These are phyloP conservation scores for Darevskia nairensis DNA, from an alignment of 2,797 vertebrate species.

Conservation along the genomic window DNA sequence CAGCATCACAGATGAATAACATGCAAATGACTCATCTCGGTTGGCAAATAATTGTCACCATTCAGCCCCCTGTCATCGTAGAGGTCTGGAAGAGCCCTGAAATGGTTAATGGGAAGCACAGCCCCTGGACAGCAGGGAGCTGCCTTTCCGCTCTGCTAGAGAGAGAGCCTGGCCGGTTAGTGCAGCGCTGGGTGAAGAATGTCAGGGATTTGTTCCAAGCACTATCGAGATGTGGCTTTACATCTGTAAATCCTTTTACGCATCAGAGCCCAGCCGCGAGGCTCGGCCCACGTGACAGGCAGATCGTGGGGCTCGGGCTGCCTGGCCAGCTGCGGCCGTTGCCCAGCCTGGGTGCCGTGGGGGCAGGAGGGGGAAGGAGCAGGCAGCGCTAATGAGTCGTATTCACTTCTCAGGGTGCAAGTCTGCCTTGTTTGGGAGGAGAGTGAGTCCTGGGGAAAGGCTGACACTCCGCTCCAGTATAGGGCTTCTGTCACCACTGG, in stretches of 20 bases:
- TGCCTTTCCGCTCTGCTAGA: conserved; percentile 62
- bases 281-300: conserved; percentile 63
- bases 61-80: conserved; percentile 51
- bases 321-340: background rate
- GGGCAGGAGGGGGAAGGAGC: background rate
- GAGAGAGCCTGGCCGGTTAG: conserved; percentile 62
- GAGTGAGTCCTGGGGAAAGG: no score
- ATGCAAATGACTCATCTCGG: conserved; percentile 80
- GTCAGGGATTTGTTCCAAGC: conserved; percentile 72
- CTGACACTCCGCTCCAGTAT: no score
- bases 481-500: background rate
- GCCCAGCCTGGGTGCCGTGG: background rate
- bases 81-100: conserved; percentile 36
- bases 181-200: conserved; percentile 74
- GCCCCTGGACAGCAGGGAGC: conserved; percentile 54
- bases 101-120: conserved; percentile 57
- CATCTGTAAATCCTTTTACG: conserved; percentile 77
- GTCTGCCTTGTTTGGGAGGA: background rate
- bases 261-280: conserved; percentile 74
- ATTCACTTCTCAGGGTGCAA: background rate
- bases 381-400: rapidly evolving
- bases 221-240: conserved; percentile 72
- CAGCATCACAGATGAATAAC: conserved; percentile 77
- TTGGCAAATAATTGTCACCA: conserved; percentile 74
- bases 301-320: conserved; percentile 33